Evolutionary conservation across 2,113 vertebrate species (phyloP), one percentile per base, ranked within the genome.

Genomic region (Gymnorhina tibicen): DNA sequence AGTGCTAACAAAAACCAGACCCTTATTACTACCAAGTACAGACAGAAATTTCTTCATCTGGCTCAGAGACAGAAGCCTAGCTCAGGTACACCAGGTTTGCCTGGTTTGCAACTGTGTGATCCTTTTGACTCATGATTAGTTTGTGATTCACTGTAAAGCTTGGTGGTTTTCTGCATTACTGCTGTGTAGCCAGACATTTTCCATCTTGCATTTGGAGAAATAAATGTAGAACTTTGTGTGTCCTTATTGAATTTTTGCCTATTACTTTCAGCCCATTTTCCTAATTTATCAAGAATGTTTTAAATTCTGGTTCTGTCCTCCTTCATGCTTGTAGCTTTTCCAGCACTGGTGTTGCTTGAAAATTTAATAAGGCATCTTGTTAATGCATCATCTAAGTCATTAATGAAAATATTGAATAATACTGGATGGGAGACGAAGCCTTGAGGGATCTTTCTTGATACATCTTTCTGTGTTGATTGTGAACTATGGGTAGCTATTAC

Each of bases 331-430:
- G 55, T 76, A 77, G 67, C 72, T 12, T 90, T 89, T 82, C 69
- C 70, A 91, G 62, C 44, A 60, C 52, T 83, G 53, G 19, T 83
- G 67, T 85, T 79, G 44, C 70, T 90, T 68, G 56, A 60, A 93
- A 91, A 95, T 94, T 37, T 91, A 88, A 88, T 96, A 93, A 95
- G 53, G 7, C 37, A 9, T 23, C 58, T 83, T 69, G 41, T 42
- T 83, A 83, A 93, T 94, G 85, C 37, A 88, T 94, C 88, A 87
- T 62, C 41, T 35, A 76, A 85, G 70, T 90, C 70, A 92, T 93
- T 94, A 91, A 94, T 56, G 58, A 93, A 95, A 94, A 80, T 93
- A 94, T 79, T 83, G 60, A 91, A 85, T 96, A 85, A 80, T 73
- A 56, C 22, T 69, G 46, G 62, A 56, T 49, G 37, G 41, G 79